Percentiles rank a stretch among this genome's conserved stretches.
These are phyloP conservation scores for Lamproptera curius DNA, from an alignment of 2,888 invertebrate species.

Conservation along the genomic window DNA sequence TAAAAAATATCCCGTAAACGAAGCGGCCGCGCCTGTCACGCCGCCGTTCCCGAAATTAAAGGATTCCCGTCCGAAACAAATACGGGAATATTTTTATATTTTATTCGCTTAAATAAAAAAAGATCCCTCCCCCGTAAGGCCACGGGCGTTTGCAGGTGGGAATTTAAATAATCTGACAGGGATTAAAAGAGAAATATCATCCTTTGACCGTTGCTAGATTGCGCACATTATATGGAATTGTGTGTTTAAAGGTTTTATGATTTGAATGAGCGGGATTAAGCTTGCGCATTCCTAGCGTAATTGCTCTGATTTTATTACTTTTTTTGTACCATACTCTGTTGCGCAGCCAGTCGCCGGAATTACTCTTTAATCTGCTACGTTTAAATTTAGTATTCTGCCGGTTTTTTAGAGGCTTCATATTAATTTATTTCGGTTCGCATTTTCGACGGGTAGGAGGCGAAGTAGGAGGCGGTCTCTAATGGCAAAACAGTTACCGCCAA, in stretches of 20 bases:
- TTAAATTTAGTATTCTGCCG: not conserved
- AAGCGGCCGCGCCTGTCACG: constrained; percentile 56
- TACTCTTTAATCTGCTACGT: not conserved
- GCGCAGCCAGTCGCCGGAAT: not conserved
- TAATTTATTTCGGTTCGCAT: too few species aligned
- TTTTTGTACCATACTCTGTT: constrained; percentile 1
- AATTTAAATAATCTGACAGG: constrained; percentile 78
- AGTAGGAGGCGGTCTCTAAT: too few species aligned
- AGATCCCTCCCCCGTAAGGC: constrained; percentile 47
- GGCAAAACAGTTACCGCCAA: too few species aligned
- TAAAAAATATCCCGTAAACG: constrained; percentile 51
- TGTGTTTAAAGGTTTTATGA: constrained; percentile 53
- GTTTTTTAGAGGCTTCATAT: too few species aligned
- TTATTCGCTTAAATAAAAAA: constrained; percentile 73
- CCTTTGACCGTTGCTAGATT: constrained; percentile 71
- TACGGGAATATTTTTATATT: constrained; percentile 75
- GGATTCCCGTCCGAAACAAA: constrained; percentile 78
- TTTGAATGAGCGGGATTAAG: constrained; percentile 51
- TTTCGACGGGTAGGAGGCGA: too few species aligned
- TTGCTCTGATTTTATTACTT: constrained; percentile 23
- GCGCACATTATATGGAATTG: constrained; percentile 60
- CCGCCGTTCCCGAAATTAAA: constrained; percentile 71
- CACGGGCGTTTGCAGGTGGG: constrained; percentile 69
- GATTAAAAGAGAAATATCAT: constrained; percentile 78
- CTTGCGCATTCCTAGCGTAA: constrained; percentile 27